Base-by-base conservation (phyloP, 2,888 invertebrate species). In the Drosophila cognata region DNA sequence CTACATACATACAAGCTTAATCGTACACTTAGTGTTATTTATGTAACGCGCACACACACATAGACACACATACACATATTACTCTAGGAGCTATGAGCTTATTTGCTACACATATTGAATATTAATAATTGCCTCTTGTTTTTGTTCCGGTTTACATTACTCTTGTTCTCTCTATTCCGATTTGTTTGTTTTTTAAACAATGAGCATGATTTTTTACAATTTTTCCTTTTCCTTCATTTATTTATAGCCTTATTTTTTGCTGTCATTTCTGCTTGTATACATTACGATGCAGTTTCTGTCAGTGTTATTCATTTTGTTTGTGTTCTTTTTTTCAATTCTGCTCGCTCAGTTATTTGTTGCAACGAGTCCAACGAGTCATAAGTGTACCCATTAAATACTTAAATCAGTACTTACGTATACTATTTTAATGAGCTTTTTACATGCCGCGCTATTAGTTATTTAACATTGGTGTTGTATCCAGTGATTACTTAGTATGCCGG, bases 111-210 rank as follows among this genome's bases (percentile, higher is more conserved):
- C 76, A 74, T 86, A 84, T 84, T 82, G 78, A 81, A 79, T 82
- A 81, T 89, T 79, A 77, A 82, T 87, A 87, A 84, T 87, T 87
- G 89, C 87, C 84, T 72, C 85, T 84, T 78, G 82, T 74, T 71
- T 67, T 67, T 55, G 66, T 63, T 72, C 61, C 66, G 55, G 52
- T 66, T 72, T 64, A 21, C 52, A 63, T 68, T 61, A 33, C 31
- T 29, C 28, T 8, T 11, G 25, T 53, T n/a, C 36, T 59, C 16
- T 29, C 52, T n/a, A 43, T 64, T 57, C 55, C 52, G 48, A 68
- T 77, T 60, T 84, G 63, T 81, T 77, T 81, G 84, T 85, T 85
- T 83, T 80, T 63, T 41, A 85, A 85, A 84, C 84, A 84, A 79
- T 86, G 86, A 86, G 88, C 86, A 86, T 71, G 57, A 56, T 70